A percentile compares a stretch with the other conserved stretches of the same genome.
phyloP scores from a whole-genome alignment of 1,140 invertebrate species.

The Formica selysi region DNA sequence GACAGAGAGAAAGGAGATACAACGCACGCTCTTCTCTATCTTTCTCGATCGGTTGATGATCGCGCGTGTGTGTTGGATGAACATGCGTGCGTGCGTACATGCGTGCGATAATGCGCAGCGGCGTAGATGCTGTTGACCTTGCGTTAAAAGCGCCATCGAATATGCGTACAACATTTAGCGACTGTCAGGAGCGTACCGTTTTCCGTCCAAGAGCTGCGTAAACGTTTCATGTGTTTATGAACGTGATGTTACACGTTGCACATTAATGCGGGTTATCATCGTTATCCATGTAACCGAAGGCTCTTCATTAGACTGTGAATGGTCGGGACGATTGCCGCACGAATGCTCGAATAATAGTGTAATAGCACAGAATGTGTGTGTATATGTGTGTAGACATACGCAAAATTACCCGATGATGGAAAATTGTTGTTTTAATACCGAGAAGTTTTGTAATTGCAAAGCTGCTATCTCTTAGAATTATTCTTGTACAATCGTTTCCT shows the following conservation, averaged over 20 bases:
- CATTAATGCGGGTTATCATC: constrained; percentile 52
- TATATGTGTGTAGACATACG: background rate
- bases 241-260: constrained; percentile 33
- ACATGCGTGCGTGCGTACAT: background rate
- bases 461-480: background rate
- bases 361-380: background rate
- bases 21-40: background rate
- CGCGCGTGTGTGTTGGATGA: constrained; percentile 14
- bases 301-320: constrained; percentile 48
- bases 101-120: constrained; percentile 72
- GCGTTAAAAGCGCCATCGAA: constrained; percentile 77
- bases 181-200: constrained; percentile 49
- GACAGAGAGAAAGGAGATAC: background rate
- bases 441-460: background rate
- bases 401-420: background rate
- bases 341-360: constrained; percentile 34
- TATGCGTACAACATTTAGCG: constrained; percentile 59
- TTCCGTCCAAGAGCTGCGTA: constrained; percentile 26
- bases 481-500: background rate
- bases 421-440: background rate
- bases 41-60: constrained; percentile 59
- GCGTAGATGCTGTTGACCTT: constrained; percentile 78
- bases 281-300: constrained; percentile 49
- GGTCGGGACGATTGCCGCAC: background rate
- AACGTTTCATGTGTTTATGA: constrained; percentile 42